Conservation (phyloP, 2,113 vertebrate species). For the Marmota flaviventris region DNA sequence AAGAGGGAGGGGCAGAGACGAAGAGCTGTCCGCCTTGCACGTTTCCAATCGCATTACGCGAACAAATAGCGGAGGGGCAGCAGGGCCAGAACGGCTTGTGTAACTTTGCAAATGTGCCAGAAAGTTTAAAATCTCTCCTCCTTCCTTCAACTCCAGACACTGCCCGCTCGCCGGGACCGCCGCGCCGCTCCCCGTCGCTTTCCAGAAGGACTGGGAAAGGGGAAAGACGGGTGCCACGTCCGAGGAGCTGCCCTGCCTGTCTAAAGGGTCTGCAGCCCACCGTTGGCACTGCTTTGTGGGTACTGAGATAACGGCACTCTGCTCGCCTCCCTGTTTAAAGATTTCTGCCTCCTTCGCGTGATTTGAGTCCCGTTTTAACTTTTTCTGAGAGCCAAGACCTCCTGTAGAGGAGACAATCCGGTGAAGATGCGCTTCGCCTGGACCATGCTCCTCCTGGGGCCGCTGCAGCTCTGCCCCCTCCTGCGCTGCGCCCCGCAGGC, state of each 20-base stretch:
- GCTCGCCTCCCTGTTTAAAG: not conserved
- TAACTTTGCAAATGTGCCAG: slow-evolving; percentile 90
- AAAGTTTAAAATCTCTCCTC: slow-evolving; percentile 90
- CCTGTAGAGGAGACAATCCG: not conserved
- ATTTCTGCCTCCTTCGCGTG: not conserved
- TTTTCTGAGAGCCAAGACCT: not conserved
- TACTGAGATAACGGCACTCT: not conserved
- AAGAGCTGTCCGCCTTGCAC: slow-evolving; percentile 85
- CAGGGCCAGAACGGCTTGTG: slow-evolving; percentile 87
- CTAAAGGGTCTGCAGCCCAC: slow-evolving; percentile 25
- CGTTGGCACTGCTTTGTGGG: not conserved
- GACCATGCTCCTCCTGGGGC: slow-evolving; percentile 81
- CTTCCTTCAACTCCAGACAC: slow-evolving; percentile 85
- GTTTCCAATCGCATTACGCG: slow-evolving; percentile 89
- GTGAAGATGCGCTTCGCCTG: slow-evolving; percentile 79
- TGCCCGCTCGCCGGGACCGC: slow-evolving; percentile 73
- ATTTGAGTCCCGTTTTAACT: not conserved
- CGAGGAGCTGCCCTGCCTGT: not conserved
- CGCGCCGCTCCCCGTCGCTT: slow-evolving; percentile 63
- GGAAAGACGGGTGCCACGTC: slow-evolving; percentile 73
- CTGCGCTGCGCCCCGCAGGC: slow-evolving; percentile 85
- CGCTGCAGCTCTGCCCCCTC: slow-evolving; percentile 84
- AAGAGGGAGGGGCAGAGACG: slow-evolving; percentile 68
- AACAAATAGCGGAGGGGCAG: slow-evolving; percentile 87
- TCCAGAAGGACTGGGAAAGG: slow-evolving; percentile 71